phyloP scores from a whole-genome alignment of 2,888 invertebrate species.

The Sepiola atlantica region DNA sequence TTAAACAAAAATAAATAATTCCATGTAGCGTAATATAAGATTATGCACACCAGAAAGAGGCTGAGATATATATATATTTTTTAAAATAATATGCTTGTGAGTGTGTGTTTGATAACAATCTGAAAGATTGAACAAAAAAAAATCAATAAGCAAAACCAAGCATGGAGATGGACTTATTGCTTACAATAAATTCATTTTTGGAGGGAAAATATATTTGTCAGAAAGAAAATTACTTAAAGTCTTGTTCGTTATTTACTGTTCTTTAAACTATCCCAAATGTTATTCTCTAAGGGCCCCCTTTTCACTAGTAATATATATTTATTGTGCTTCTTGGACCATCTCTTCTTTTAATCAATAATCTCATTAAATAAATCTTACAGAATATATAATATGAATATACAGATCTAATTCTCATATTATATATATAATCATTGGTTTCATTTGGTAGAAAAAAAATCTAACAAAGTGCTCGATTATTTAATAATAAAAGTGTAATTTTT shows the following conservation, averaged over 20 bases:
- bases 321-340: background rate
- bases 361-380: no score
- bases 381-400: no score
- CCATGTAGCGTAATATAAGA: background rate
- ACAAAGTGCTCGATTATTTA: no score
- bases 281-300: background rate
- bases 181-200: background rate
- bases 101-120: background rate
- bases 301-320: background rate
- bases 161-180: slow-evolving; percentile 8
- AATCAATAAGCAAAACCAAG: background rate
- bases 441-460: no score
- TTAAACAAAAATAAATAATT: background rate
- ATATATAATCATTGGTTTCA: no score
- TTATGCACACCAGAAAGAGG: background rate
- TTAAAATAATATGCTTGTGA: background rate
- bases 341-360: no score
- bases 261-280: background rate
- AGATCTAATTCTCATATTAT: no score
- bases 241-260: background rate
- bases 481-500: no score
- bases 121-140: background rate
- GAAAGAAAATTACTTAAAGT: background rate
- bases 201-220: slow-evolving; percentile 1
- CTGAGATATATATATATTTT: background rate